Percentiles rank a stretch among this genome's conserved stretches.
These are phyloP conservation scores for Anableps anableps DNA, from an alignment of 2,797 vertebrate species.

Conservation along the genomic window DNA sequence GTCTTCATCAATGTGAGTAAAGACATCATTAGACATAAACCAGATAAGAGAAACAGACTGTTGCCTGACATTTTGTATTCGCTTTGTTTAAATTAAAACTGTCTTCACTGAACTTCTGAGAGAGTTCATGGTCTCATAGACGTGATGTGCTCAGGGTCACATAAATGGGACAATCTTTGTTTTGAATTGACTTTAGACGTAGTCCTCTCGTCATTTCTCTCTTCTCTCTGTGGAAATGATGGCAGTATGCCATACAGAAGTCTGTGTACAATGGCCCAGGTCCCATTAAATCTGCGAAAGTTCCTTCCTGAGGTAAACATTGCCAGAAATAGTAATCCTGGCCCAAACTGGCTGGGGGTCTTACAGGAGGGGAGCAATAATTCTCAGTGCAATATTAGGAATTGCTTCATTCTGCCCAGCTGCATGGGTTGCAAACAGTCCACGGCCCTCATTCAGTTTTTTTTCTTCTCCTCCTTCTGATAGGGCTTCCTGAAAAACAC, in stretches of 20 bases:
- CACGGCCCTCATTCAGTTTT: conserved; percentile 81
- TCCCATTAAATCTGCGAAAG: conserved; percentile 97
- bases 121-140: conserved; percentile 7
- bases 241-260: conserved; percentile 96
- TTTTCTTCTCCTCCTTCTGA: conserved; percentile 49
- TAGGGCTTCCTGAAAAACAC: conserved; percentile 79
- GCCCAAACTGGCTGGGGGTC: conserved; percentile 78
- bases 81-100: not conserved
- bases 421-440: conserved; percentile 78
- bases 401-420: conserved; percentile 91
- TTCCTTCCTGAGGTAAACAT: conserved; percentile 97
- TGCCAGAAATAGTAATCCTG: conserved; percentile 97
- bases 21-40: not conserved
- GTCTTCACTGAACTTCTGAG: conserved; percentile 16
- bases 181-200: conserved; percentile 63
- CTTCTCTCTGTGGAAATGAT: conserved; percentile 70
- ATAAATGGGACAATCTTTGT: conserved; percentile 56
- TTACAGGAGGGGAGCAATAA: conserved; percentile 90
- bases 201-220: conserved; percentile 47
- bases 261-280: conserved; percentile 95
- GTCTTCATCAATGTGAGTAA: not conserved
- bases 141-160: conserved; percentile 49
- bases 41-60: not conserved
- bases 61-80: conserved; percentile 9
- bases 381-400: conserved; percentile 89